Conservation (phyloP, 2,888 invertebrate genomes). For the Diaphora mendica region DNA sequence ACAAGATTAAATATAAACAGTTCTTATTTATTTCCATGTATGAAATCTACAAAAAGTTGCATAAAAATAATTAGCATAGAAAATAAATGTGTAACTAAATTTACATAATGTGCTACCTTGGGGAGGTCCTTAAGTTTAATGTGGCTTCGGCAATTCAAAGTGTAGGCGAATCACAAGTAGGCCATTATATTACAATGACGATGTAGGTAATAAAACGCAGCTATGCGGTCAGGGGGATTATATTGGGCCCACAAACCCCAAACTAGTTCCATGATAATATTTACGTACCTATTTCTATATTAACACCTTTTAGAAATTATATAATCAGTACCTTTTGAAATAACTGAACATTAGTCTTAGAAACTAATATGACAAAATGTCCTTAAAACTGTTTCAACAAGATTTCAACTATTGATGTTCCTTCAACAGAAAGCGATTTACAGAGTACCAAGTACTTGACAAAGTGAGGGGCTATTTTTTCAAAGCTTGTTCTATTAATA, state of each 20-base stretch:
- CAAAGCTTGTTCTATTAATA: slow-evolving; percentile 23
- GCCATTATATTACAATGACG: slow-evolving; percentile 69
- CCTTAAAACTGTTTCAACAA: background rate
- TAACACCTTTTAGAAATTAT: background rate
- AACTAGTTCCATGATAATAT: slow-evolving; percentile 29
- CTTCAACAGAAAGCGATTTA: slow-evolving; percentile 9
- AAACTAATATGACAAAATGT: background rate
- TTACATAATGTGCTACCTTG: slow-evolving; percentile 25
- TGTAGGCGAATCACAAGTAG: slow-evolving; percentile 66
- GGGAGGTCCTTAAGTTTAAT: slow-evolving; percentile 1
- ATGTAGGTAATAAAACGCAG: slow-evolving; percentile 62
- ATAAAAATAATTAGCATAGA: background rate
- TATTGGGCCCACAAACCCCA: slow-evolving; percentile 56
- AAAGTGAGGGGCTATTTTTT: slow-evolving; percentile 17
- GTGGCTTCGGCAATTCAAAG: slow-evolving; percentile 51
- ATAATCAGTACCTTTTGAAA: no score
- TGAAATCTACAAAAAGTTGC: background rate
- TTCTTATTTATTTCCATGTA: background rate
- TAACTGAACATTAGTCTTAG: background rate
- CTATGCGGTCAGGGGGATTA: slow-evolving; percentile 61
- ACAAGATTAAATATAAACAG: slow-evolving; percentile 3
- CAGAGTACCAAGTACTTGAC: slow-evolving; percentile 13
- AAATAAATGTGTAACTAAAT: background rate
- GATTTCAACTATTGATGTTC: background rate
- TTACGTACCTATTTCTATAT: slow-evolving; percentile 25